Evolutionary conservation across 2,888 invertebrate species (phyloP), one percentile per base, ranked within the genome.

Genomic region (Macroteleia sp.): DNA sequence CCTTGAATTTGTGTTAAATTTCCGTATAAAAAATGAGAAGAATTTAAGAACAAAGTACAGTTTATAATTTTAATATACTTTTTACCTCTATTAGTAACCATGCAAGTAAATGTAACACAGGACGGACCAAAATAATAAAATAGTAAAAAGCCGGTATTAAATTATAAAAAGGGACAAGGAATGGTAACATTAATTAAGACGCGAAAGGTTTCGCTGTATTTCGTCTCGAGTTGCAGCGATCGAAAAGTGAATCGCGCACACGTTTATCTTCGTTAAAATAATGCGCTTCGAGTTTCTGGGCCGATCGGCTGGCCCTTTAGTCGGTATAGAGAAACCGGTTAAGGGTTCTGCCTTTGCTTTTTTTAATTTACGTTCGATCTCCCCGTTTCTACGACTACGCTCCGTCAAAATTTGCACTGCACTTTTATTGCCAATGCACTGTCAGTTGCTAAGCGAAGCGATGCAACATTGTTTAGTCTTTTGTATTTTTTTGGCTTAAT

Each of bases 241-340:
- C 16, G 56, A 56, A 61, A 73, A 67, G 62, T 62, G 59, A 80
- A 69, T 73, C 64, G 46, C 62, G 44, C 39, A 32, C 79, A 56
- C 77, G 75, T 80, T 78, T 69, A 71, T 78, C 78, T 78, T 73
- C 70, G 77, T 80, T 78, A 76, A 77, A 80, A 78, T 78, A 78
- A 73, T 78, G 56, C 70, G 64, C 59, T 32, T 48, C 59, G 50
- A 66, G 78, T 79, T 81, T 77, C 70, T 74, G 74, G 66, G 41
- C 76, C 67, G 76, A 76, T 76, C 78, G 73, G 52, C 67, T 50
- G 67, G 75, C 74, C 73, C 81, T 78, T 81, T n/a, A 50, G 54
- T 39, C 62, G n/a, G n/a, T n/a, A n/a, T n/a, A n/a, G n/a, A 10
- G 54, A 64, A 80, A 80, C 80, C 80, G 77, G 80, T 80, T 80